Evolutionary conservation across 2,888 invertebrate genomes (phyloP), one percentile per base, ranked within the genome.

Genomic region (Cremastinae sp.): DNA sequence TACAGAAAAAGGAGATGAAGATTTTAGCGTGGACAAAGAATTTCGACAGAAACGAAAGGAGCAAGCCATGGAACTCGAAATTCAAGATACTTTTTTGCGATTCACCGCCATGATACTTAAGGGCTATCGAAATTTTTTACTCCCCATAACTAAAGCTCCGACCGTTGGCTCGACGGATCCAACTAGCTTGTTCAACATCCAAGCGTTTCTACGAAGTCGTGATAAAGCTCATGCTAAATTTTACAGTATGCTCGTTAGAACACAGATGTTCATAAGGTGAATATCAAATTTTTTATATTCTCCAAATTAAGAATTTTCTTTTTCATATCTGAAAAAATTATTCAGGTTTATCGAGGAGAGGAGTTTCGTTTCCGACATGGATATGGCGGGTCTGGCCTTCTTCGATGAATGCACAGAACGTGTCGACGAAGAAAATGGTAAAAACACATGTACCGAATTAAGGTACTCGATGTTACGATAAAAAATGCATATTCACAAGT

Each of bases 331-430:
- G 47, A 55, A 55, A 51, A 10, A 7, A 51, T 16, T 14, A 8
- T 39, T 73, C 2, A 77, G 98, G 62, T 99, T 99, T 90, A 98
- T 99, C 79, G 99, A 99, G 90, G 99, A 99, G 90, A 93, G 99
- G 16, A 98, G 98, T 81, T 99, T 99, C 90, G 97, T 98, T 0
- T 97, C 98, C n/a, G 98, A 98, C 87, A 97, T 96, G 84, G 98
- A 99, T 90, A 90, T 90, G 90, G 97, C 97, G 75, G 97, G 97
- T 55, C 91, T 99, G 71, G 97, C 96, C 10, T 97, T 97, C 90
- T 99, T 99, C 88, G 99, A 99, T 90, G 98, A 99, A 87, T 99
- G 98, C 88, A 95, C 96, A 5, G 98, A 98, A 86, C 94, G 95
- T 88, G 92, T 94, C 43, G 90, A 91, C 64, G 89, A 88, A 74